These are phyloP conservation scores for Catamblyrhynchus diadema DNA, from an alignment of 2,797 vertebrate genomes.

Conservation along the genomic window DNA sequence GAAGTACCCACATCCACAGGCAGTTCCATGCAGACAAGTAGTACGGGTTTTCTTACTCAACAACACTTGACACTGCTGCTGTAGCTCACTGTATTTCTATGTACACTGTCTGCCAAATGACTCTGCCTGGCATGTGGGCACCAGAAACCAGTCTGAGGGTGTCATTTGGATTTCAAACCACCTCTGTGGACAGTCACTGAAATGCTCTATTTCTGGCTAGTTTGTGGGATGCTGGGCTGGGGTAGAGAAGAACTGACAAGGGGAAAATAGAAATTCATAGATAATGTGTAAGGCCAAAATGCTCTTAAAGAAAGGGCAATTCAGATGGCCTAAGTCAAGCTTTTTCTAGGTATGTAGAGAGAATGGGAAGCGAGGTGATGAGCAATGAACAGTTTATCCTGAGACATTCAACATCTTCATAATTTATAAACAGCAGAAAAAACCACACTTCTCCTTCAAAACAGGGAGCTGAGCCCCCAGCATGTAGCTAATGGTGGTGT, in stretches of 20 bases:
- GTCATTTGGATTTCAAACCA: neutral
- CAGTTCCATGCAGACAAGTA: neutral
- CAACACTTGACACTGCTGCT: neutral
- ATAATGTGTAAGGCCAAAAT: neutral
- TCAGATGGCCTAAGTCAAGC: neutral
- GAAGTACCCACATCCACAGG: neutral
- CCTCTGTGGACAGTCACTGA: neutral
- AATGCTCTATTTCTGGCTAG: neutral
- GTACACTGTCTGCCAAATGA: neutral
- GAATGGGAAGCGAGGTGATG: neutral
- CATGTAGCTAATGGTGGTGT: neutral
- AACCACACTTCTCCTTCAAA: neutral
- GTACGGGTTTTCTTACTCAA: neutral
- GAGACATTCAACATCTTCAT: neutral
- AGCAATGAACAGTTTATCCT: neutral
- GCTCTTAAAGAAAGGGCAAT: neutral
- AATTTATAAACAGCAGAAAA: conserved; percentile 5
- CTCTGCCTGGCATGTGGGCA: neutral
- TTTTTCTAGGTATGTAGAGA: neutral
- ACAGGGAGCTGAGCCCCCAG: neutral
- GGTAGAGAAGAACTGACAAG: neutral
- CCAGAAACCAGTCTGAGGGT: neutral
- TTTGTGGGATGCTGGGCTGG: neutral
- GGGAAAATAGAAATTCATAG: neutral
- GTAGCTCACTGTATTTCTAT: neutral